These are phyloP conservation scores for Drosophila sulfurigaster DNA, from an alignment of 1,140 invertebrate genomes.

Conservation along the genomic window DNA sequence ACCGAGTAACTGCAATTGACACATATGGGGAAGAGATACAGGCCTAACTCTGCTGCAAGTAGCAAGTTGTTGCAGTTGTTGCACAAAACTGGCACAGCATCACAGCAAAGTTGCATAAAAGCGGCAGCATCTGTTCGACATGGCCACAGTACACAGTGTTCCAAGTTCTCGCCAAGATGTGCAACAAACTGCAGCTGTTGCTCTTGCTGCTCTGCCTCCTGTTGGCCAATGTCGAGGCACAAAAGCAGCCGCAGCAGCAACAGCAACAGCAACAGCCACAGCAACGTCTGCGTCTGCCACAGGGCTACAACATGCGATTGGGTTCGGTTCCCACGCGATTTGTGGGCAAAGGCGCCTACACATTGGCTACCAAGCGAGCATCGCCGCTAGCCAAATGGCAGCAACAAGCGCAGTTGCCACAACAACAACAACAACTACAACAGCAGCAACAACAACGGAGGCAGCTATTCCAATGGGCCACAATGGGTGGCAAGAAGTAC, in stretches of 20 bases:
- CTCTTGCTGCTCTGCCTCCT: conserved; percentile 6
- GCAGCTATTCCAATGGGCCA: conserved; percentile 45
- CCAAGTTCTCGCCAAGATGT: conserved; percentile 63
- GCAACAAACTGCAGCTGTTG: conserved; percentile 34
- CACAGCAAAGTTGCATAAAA: conserved; percentile 52
- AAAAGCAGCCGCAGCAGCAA: not conserved
- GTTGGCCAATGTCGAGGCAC: not conserved
- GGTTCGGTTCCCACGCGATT: conserved; percentile 18
- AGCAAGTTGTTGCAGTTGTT: conserved; percentile 10
- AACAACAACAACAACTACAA: conserved; percentile 8
- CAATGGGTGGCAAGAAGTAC: conserved; percentile 41
- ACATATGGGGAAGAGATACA: conserved; percentile 31
- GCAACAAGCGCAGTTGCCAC: conserved; percentile 4
- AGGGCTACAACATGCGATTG: conserved; percentile 41
- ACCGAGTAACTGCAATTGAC: conserved; percentile 47
- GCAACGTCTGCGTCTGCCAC: conserved; percentile 32
- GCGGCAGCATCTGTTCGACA: conserved; percentile 12
- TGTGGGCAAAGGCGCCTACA: conserved; percentile 58
- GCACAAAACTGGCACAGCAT: conserved; percentile 38
- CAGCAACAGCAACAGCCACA: conserved; percentile 10
- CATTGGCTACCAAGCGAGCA: conserved; percentile 36
- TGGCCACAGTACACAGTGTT: conserved; percentile 33
- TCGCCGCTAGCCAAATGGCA: conserved; percentile 8
- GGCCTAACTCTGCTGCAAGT: conserved; percentile 7
- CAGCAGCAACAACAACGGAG: conserved; percentile 19